A percentile compares a stretch with the other conserved stretches of the same genome.
These are phyloP conservation scores for Merluccius polli DNA, from an alignment of 2,797 vertebrate genomes.

Conservation along the genomic window DNA sequence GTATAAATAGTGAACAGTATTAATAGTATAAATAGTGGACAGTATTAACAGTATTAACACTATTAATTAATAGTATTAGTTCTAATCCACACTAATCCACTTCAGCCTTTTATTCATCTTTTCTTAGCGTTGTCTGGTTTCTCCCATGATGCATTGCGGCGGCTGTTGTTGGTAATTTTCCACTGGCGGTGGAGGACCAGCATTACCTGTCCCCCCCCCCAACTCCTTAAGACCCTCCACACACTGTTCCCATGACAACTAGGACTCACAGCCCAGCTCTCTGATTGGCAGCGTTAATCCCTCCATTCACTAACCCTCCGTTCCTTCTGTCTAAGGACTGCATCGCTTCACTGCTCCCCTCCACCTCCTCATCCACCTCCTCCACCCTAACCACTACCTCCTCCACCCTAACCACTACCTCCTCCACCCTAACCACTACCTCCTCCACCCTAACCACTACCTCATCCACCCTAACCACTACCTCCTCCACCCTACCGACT, in stretches of 20 bases:
- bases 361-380: constrained; percentile 45
- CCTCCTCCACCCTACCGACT: not conserved
- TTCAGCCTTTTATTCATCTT: not conserved
- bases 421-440: constrained; percentile 51
- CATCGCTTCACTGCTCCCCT: constrained; percentile 62
- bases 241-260: constrained; percentile 77
- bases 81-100: not conserved
- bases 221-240: constrained; percentile 77
- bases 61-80: not conserved
- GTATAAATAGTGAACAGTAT: not conserved
- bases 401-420: constrained; percentile 64
- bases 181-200: not conserved
- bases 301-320: constrained; percentile 70
- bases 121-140: not conserved
- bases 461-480: constrained; percentile 50
- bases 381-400: constrained; percentile 43
- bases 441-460: not conserved
- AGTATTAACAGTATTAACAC: not conserved
- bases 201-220: constrained; percentile 64
- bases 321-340: constrained; percentile 68
- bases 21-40: not conserved
- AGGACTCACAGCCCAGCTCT: constrained; percentile 71
- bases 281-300: constrained; percentile 77
- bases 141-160: not conserved
- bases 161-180: not conserved